These are phyloP conservation scores for Phylloscopus whistleri DNA, from an alignment of 2,113 vertebrate species.

Conservation along the genomic window DNA sequence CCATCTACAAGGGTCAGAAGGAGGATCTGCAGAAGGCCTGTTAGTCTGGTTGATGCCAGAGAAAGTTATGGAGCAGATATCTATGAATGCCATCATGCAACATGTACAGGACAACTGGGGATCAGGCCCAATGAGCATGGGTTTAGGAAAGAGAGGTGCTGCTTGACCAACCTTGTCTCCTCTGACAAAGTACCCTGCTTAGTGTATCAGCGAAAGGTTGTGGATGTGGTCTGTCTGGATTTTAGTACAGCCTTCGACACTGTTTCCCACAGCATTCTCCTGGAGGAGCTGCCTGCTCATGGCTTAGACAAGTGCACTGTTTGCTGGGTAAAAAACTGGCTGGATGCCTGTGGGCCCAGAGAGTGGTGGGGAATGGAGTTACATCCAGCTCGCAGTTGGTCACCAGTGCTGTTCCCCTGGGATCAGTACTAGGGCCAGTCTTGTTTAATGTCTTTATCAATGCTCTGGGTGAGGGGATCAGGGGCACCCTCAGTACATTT, in stretches of 20 bases:
- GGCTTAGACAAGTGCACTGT: background rate
- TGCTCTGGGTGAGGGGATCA: background rate
- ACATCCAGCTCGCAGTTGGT: background rate
- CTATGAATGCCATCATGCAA: background rate
- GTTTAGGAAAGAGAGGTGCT: background rate
- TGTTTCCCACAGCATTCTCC: background rate
- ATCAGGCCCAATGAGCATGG: background rate
- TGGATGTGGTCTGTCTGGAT: background rate
- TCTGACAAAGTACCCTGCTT: background rate
- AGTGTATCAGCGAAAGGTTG: background rate
- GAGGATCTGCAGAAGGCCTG: background rate
- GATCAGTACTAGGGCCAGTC: background rate
- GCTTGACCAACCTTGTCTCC: background rate
- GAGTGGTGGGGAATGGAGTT: background rate
- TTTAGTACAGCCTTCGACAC: background rate
- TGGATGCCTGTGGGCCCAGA: background rate
- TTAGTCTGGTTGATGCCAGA: background rate
- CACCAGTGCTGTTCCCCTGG: background rate
- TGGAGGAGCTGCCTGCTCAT: background rate
- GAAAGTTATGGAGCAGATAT: background rate
- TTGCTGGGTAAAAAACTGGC: background rate
- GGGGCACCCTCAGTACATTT: background rate
- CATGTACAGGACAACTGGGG: background rate
- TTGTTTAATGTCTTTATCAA: background rate
- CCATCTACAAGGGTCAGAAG: background rate